Evolutionary conservation across 1,140 invertebrate species (phyloP), one percentile per base, ranked within the genome.

Genomic region (Scaptomyza hsui): DNA sequence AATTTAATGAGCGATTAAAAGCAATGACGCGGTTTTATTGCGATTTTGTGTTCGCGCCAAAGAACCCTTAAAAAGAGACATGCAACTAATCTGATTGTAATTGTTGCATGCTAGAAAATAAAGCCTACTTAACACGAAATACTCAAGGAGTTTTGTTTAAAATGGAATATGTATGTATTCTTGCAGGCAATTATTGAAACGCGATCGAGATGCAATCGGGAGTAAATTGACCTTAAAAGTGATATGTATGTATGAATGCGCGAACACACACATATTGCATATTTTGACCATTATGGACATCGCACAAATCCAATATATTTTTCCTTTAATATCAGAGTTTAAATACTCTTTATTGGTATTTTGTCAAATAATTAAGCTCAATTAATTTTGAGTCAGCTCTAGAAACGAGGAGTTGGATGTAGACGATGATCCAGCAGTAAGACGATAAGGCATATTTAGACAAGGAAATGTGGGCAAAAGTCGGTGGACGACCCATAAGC

Each of bases 11-110:
- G 64, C 55, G 55, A 59, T 55, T 60, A 60, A 41, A 32, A 42
- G 29, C 41, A 52, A 49, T 21, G 32, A 35, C 39, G 61, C 39
- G 21, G 26, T 24, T 24, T 59, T 37, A 37, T 51, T 44, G 53
- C 47, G 41, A 57, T 19, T 63, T 65, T 41, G 18, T 51, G 60
- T 63, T 35, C 44, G 42, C 42, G 13, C 45, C 70, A 65, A 69
- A 70, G 49, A 67, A 47, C 67, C 44, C 61, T 64, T 7, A 9
- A 9, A 29, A 56, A 64, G 55, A 48, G 16, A 49, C 78, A 77
- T 75, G 81, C 65, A 86, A 75, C 81, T 86, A 86, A 85, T 86
- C 81, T 80, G 81, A 80, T 86, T 85, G 81, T 85, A 85, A 85
- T 85, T 85, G 81, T 68, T 60, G 76, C 77, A 61, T 77, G 81